Evolutionary conservation across 2,888 invertebrate genomes (phyloP).

Genomic region (Prenolepis imparis): DNA sequence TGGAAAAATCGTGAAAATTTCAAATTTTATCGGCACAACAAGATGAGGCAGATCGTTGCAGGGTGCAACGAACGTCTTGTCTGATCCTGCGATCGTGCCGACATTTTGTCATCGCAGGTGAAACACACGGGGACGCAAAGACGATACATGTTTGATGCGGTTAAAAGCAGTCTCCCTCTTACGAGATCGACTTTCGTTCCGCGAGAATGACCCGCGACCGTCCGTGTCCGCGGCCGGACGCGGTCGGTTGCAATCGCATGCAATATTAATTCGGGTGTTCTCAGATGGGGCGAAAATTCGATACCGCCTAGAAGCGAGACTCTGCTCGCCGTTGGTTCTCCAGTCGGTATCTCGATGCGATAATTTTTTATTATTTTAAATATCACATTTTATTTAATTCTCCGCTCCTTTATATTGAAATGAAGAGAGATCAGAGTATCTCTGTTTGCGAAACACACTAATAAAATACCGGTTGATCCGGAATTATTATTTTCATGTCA

Average conservation of each 20-base stretch:
- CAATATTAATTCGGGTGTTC: conserved; percentile 82
- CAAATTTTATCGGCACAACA: background rate
- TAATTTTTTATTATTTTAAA: background rate
- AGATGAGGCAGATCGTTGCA: background rate
- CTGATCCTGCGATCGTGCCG: background rate
- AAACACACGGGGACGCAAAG: conserved; percentile 6
- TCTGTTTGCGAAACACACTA: too few relatives aligned
- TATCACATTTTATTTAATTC: background rate
- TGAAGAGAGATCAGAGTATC: background rate
- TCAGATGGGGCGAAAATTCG: conserved; percentile 81
- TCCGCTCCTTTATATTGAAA: background rate
- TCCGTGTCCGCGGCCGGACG: conserved; percentile 65
- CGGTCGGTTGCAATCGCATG: conserved; percentile 68
- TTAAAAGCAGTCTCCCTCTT: conserved; percentile 52
- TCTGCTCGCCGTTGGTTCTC: conserved; percentile 45
- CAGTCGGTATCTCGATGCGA: conserved; percentile 34
- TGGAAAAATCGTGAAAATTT: background rate
- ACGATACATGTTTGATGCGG: conserved; percentile 49
- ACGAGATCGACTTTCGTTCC: conserved; percentile 68
- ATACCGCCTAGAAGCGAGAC: conserved; percentile 70
- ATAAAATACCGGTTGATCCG: too few relatives aligned
- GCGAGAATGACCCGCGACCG: conserved; percentile 66
- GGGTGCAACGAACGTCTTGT: background rate
- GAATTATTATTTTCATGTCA: background rate
- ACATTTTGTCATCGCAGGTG: conserved; percentile 39